phyloP scores from a whole-genome alignment of 92 coral and sea anemone species.

The Epizoanthus ramosus region DNA sequence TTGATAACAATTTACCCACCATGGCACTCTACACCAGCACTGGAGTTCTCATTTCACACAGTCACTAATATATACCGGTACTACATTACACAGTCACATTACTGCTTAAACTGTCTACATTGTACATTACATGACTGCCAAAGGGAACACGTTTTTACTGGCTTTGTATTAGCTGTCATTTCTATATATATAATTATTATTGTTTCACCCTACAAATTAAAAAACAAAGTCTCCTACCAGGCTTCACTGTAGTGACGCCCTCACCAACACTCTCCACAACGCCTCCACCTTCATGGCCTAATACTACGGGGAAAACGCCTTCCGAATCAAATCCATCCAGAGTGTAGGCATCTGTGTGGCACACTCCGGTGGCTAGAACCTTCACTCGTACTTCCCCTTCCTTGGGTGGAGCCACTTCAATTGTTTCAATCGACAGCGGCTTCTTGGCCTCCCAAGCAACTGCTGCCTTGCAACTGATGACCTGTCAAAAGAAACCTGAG shows the following conservation, averaged over 20 bases:
- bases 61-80: too few relatives aligned
- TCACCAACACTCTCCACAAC: slow-evolving; percentile 96
- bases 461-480: slow-evolving; percentile 86
- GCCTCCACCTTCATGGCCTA: slow-evolving; percentile 99
- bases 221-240: slow-evolving; percentile 59
- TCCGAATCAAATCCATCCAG: slow-evolving; percentile 80
- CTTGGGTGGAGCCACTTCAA: slow-evolving; percentile 94
- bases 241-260: slow-evolving; percentile 86
- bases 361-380: slow-evolving; percentile 91
- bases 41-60: too few relatives aligned
- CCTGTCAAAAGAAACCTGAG: slow-evolving; percentile 44
- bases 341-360: slow-evolving; percentile 89
- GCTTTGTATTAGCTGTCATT: too few relatives aligned
- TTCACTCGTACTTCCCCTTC: slow-evolving; percentile 89
- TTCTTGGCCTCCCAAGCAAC: slow-evolving; percentile 93
- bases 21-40: too few relatives aligned
- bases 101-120: too few relatives aligned
- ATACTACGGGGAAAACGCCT: slow-evolving; percentile 86
- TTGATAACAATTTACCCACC: too few relatives aligned
- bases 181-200: too few relatives aligned
- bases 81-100: too few relatives aligned
- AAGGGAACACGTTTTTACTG: too few relatives aligned
- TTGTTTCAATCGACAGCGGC: slow-evolving; percentile 84
- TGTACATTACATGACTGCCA: too few relatives aligned
- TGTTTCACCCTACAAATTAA: too few relatives aligned